A percentile compares a stretch with the other conserved stretches of the same genome.
These are phyloP conservation scores for Baryphthengus martii DNA, from an alignment of 2,113 vertebrate genomes.

Conservation along the genomic window DNA sequence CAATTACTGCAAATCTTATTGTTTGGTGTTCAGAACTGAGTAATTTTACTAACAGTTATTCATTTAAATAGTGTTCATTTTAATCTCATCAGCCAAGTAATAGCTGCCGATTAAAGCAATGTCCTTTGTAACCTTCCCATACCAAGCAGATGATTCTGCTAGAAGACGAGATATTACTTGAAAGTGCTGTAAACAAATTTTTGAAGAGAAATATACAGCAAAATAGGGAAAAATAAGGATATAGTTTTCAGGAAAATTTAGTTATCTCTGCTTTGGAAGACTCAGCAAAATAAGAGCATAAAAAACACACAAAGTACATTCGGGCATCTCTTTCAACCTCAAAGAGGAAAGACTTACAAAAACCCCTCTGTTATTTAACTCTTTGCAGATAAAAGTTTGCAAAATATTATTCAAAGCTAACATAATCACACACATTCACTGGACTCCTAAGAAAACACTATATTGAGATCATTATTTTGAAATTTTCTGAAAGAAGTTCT, in stretches of 20 bases:
- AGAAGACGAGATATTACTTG: neutral
- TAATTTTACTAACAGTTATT: conserved; percentile 17
- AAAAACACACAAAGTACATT: neutral
- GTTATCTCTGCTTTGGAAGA: neutral
- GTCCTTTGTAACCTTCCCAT: neutral
- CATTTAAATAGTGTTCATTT: conserved; percentile 2
- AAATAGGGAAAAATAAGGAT: neutral
- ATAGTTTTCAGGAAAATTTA: neutral
- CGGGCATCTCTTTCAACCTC: neutral
- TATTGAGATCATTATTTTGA: neutral
- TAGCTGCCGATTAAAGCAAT: neutral
- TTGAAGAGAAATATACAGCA: neutral
- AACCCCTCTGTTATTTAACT: neutral
- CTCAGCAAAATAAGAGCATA: neutral
- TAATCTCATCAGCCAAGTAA: neutral
- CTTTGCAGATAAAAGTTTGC: neutral
- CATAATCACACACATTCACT: neutral
- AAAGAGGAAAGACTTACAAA: neutral
- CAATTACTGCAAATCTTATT: conserved; percentile 11
- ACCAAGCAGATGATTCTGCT: neutral
- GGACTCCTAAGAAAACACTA: neutral
- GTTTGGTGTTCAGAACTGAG: neutral
- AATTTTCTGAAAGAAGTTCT: neutral
- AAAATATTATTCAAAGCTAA: neutral
- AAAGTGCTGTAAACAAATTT: neutral